Evolutionary conservation across 2,113 vertebrate genomes (phyloP), one percentile per base, ranked within the genome.

Genomic region (Trichechus manatus): DNA sequence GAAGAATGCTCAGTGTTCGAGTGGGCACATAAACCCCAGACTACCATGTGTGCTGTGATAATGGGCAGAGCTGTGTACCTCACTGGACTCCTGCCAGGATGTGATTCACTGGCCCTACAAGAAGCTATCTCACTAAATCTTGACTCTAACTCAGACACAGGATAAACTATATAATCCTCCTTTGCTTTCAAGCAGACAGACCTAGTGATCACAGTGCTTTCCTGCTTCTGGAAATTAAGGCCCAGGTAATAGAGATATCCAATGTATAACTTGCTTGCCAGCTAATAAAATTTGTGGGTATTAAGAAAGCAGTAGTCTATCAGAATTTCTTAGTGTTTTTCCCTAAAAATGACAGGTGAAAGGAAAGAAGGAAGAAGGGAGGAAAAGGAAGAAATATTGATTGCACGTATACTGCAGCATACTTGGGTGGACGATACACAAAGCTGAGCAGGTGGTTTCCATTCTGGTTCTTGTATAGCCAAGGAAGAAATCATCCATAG

Each of bases 171-270:
- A 63, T 79, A 25, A 20, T 66, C 59, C n/a, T 77, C 39, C 53
- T 64, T 70, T 83, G 74, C 82, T 81, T 82, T 42, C 82, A 78
- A 42, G 31, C 31, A 75, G 83, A 68, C 77, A 70, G 53, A 64
- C 36, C 19, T 47, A 11, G 39, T 3, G 31, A 53, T 79, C 91
- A 56, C 15, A 74, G 47, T n/a, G 56, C 11, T 93, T 79, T 68
- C 86, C 64, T 85, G 29, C 44, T 77, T 79, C 79, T 66, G 63
- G 74, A 88, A 91, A 61, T 70, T 42, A 96, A 95, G 95, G 42
- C 39, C 39, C 39, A 81, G 56, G 36, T 80, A 56, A 70, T 29
- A 88, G 53, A 84, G 15, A 23, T 4, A 75, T 44, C 77, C 47
- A 61, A 88, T 63, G 68, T 63, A 5, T 47, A 33, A 50, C 31